These are phyloP conservation scores for Tenthredo livida DNA, from an alignment of 2,888 invertebrate genomes.

Conservation along the genomic window DNA sequence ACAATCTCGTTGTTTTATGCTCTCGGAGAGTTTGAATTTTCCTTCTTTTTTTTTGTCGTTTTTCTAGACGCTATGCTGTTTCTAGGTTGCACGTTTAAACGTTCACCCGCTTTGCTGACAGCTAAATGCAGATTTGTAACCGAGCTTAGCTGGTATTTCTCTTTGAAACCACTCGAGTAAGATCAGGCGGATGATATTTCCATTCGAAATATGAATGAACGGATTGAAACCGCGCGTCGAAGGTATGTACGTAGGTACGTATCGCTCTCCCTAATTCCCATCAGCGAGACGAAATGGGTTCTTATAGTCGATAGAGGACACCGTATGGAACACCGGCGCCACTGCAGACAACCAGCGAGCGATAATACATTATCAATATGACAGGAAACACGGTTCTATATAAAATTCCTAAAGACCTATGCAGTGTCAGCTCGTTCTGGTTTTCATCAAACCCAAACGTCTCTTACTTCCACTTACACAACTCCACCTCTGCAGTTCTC, in stretches of 20 bases:
- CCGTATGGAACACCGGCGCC: background rate
- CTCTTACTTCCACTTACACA: background rate
- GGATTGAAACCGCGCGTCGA: constrained; percentile 19
- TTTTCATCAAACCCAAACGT: constrained; percentile 32
- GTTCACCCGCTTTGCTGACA: constrained; percentile 2
- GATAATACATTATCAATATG: constrained; percentile 29
- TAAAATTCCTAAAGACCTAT: constrained; percentile 27
- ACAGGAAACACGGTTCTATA: constrained; percentile 24
- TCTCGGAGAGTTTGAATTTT: constrained; percentile 7
- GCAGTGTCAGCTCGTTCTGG: constrained; percentile 6
- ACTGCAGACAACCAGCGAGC: constrained; percentile 1
- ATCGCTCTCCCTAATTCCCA: background rate
- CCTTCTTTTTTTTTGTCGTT: background rate
- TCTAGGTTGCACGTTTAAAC: background rate
- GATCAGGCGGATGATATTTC: constrained; percentile 5
- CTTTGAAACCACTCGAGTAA: background rate
- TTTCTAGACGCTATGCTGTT: background rate
- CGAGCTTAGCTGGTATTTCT: background rate
- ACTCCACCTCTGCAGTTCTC: background rate
- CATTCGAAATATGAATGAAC: constrained; percentile 8
- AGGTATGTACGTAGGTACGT: background rate
- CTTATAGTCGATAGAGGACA: background rate
- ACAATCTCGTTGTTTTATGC: constrained; percentile 47
- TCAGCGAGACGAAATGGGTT: background rate
- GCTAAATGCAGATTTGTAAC: background rate